Percentiles rank a stretch among this genome's conserved stretches.
Evolutionary conservation across 2,113 vertebrate species (phyloP).

Genomic region (Mustela lutreola): DNA sequence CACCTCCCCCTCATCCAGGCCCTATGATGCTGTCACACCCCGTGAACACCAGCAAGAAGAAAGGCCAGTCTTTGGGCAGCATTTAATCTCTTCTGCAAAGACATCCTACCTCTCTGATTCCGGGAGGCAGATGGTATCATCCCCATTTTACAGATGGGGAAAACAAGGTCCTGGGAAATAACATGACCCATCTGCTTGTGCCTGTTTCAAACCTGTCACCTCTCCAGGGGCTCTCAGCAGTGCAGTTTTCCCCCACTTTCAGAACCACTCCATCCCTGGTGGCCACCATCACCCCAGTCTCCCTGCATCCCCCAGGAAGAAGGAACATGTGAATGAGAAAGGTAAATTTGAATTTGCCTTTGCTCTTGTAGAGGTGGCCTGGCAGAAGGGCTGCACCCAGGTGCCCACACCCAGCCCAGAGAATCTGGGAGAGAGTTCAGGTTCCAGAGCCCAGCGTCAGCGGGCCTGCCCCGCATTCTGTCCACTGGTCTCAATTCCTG

Average conservation of each 20-base stretch:
- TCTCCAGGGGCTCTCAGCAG: background rate
- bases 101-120: background rate
- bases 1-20: background rate
- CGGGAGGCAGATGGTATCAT: background rate
- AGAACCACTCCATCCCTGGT: background rate
- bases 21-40: background rate
- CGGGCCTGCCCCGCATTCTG: background rate
- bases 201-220: background rate
- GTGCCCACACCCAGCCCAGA: background rate
- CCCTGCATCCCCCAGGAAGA: background rate
- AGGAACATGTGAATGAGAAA: background rate
- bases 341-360: background rate
- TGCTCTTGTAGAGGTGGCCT: background rate
- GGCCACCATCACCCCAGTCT: background rate
- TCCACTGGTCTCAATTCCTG: background rate
- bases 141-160: constrained; percentile 33
- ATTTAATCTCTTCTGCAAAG: background rate
- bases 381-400: background rate
- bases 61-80: background rate
- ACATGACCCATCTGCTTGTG: background rate
- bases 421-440: background rate
- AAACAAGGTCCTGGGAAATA: background rate
- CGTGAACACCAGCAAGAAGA: background rate
- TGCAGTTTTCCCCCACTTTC: background rate
- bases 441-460: background rate